Percentiles rank a stretch among this genome's conserved stretches.
phyloP scores from a whole-genome alignment of 2,797 vertebrate species.

The Poeciliopsis presidionis region DNA sequence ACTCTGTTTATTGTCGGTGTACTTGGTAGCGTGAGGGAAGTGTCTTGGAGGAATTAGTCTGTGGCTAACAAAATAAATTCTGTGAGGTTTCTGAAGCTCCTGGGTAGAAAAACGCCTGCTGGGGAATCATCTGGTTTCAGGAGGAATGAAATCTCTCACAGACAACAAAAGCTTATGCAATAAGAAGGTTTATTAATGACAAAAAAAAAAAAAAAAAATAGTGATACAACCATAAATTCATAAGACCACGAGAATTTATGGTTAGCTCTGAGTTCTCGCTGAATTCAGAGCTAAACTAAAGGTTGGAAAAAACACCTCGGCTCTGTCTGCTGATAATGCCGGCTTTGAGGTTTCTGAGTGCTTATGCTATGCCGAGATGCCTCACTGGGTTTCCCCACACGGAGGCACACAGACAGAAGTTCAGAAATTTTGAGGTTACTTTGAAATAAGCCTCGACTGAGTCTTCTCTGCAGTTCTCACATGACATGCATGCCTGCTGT shows the following conservation, averaged over 20 bases:
- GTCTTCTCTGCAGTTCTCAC: conserved; percentile 26
- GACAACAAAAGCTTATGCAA: conserved; percentile 13
- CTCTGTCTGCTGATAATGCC: conserved; percentile 21
- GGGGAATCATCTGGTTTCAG: conserved; percentile 30
- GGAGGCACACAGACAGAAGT: neutral
- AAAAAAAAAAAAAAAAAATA: neutral
- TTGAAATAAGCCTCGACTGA: conserved; percentile 35
- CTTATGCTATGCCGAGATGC: conserved; percentile 34
- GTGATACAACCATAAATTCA: conserved; percentile 10
- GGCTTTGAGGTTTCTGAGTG: conserved; percentile 34
- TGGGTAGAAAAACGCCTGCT: conserved; percentile 21
- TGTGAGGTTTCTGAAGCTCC: conserved; percentile 16
- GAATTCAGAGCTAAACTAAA: conserved; percentile 22
- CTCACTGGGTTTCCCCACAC: conserved; percentile 15
- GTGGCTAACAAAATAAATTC: conserved; percentile 15
- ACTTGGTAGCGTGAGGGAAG: conserved; percentile 35
- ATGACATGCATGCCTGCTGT: conserved; percentile 37
- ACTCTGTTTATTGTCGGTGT: conserved; percentile 37
- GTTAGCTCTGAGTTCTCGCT: neutral
- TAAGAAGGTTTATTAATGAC: neutral
- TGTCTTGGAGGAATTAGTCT: conserved; percentile 24
- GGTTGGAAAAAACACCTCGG: conserved; percentile 16
- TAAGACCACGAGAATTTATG: neutral
- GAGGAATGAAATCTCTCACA: conserved; percentile 29
- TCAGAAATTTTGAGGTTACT: conserved; percentile 29